These are phyloP conservation scores for Ascaphus truei DNA, from an alignment of 2,113 vertebrate species.

Conservation along the genomic window DNA sequence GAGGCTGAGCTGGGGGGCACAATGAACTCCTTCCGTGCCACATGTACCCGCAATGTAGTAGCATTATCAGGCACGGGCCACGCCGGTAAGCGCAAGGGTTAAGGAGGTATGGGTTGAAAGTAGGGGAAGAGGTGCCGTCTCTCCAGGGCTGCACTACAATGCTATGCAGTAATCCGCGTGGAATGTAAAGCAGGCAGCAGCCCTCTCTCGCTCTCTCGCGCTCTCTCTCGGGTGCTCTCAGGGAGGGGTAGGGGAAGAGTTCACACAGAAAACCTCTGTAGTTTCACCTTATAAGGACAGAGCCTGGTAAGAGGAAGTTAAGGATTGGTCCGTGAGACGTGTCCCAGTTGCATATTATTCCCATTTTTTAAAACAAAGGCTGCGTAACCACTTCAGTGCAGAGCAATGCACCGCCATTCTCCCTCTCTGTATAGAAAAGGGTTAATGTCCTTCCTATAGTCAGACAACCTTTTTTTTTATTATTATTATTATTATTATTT, in stretches of 20 bases:
- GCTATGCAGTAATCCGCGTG: conserved; percentile 26
- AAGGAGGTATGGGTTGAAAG: not conserved
- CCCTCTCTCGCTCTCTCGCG: not conserved
- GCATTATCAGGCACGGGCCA: too few species aligned
- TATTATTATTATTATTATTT: too few species aligned
- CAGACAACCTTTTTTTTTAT: too few species aligned
- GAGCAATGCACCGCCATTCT: not conserved
- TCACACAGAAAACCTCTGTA: conserved; percentile 27
- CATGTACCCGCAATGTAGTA: not conserved
- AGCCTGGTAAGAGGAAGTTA: conserved; percentile 33
- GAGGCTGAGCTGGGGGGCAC: not conserved
- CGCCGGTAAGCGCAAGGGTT: not conserved
- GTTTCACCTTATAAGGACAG: conserved; percentile 37
- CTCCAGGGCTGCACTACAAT: conserved; percentile 9
- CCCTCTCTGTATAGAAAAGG: too few species aligned
- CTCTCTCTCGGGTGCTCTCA: not conserved
- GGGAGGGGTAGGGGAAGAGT: conserved; percentile 21
- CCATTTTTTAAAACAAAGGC: conserved; percentile 17
- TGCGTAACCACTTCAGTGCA: not conserved
- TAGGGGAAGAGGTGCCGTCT: not conserved
- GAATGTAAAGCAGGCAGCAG: conserved; percentile 20
- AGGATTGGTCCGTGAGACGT: conserved; percentile 5
- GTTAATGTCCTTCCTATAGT: too few species aligned
- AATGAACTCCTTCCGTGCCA: not conserved
- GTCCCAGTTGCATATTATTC: conserved; percentile 14